Conservation (phyloP, 2,888 invertebrate species). For the Eustalomyia histrio region DNA sequence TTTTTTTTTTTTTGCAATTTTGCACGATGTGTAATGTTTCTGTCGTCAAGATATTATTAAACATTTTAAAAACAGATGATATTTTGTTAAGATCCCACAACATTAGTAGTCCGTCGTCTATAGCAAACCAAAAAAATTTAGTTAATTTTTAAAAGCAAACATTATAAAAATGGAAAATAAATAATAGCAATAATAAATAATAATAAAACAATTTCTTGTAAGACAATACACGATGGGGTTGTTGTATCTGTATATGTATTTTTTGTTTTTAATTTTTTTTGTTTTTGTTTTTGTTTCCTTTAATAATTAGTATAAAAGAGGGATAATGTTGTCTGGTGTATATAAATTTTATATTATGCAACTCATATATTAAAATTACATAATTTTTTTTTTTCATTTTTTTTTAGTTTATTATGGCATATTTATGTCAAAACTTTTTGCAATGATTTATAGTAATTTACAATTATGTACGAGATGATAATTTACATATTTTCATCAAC, state of each 20-base stretch:
- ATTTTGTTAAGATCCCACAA: background rate
- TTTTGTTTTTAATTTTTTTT: too few relatives aligned
- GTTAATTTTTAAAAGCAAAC: background rate
- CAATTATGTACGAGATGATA: slow-evolving; percentile 39
- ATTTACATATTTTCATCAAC: slow-evolving; percentile 10
- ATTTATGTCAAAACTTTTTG: slow-evolving; percentile 51
- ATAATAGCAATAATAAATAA: background rate
- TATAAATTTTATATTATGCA: slow-evolving; percentile 61
- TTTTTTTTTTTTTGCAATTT: background rate
- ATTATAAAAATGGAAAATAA: background rate
- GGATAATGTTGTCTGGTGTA: slow-evolving; percentile 34
- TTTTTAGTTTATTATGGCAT: slow-evolving; percentile 58
- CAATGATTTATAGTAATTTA: slow-evolving; percentile 49
- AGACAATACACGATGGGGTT: slow-evolving; percentile 44
- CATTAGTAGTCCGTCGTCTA: background rate
- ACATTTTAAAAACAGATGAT: background rate
- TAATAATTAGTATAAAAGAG: slow-evolving; percentile 59
- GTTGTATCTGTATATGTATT: slow-evolving; percentile 51
- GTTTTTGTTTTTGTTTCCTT: slow-evolving; percentile 41
- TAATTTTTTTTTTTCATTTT: slow-evolving; percentile 9
- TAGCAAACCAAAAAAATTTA: background rate
- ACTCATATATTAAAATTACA: slow-evolving; percentile 63
- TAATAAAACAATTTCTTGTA: slow-evolving; percentile 5
- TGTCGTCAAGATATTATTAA: background rate
- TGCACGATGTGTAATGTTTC: background rate